phyloP scores from a whole-genome alignment of 2,797 vertebrate species.

The Leptodactylus fallax region DNA sequence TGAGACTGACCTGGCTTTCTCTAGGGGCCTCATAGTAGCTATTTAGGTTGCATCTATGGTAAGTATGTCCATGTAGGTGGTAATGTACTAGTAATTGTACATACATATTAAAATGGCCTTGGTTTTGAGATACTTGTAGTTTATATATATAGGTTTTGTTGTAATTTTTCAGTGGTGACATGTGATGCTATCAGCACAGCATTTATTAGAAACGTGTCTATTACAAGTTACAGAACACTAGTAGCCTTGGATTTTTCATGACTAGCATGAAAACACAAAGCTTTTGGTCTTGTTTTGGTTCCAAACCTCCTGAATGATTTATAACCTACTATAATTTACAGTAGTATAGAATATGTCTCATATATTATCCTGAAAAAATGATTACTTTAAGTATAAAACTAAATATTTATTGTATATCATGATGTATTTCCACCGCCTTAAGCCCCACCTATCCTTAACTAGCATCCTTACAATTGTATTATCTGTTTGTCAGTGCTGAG shows the following conservation, averaged over 20 bases:
- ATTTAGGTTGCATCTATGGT: too few species aligned
- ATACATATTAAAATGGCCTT: too few species aligned
- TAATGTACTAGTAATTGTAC: too few species aligned
- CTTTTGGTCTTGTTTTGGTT: not conserved
- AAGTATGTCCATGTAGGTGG: too few species aligned
- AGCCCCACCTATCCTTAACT: not conserved
- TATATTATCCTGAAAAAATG: not conserved
- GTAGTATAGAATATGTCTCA: not conserved
- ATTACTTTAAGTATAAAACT: too few species aligned
- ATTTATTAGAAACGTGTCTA: not conserved
- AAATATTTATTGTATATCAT: too few species aligned
- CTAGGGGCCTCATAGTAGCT: too few species aligned
- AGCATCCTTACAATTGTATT: not conserved
- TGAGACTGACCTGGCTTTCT: too few species aligned
- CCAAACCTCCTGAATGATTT: not conserved
- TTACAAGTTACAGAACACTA: not conserved
- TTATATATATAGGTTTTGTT: too few species aligned
- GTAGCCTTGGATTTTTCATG: not conserved
- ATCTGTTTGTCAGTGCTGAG: not conserved
- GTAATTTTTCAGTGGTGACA: not conserved
- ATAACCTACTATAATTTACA: not conserved
- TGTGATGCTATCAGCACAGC: not conserved
- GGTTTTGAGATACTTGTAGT: too few species aligned
- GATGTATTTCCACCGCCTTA: not conserved
- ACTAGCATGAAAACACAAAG: not conserved